phyloP scores from a whole-genome alignment of 2,113 vertebrate species.

The Oncorhynchus tshawytscha region DNA sequence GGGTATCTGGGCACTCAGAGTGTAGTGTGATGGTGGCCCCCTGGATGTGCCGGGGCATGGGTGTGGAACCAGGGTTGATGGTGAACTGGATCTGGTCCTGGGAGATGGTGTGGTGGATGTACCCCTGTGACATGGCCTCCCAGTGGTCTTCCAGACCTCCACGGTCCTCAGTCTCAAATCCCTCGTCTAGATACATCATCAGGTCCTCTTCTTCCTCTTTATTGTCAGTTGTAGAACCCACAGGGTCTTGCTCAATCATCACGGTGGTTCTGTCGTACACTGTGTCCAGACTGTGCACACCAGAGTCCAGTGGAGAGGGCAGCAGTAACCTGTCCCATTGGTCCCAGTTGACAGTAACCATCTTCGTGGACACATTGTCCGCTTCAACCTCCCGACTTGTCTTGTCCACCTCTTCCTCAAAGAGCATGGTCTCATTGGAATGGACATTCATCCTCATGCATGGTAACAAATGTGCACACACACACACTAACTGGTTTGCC shows the following conservation, averaged over 20 bases:
- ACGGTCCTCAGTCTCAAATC: background rate
- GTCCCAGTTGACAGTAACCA: background rate
- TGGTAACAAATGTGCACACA: background rate
- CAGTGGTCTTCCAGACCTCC: background rate
- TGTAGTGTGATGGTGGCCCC: background rate
- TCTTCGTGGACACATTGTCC: background rate
- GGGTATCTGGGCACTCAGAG: background rate
- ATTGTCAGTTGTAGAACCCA: background rate
- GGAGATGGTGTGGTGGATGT: background rate
- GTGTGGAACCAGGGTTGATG: slow-evolving; percentile 1
- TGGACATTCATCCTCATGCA: background rate
- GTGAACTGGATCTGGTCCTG: slow-evolving; percentile 2
- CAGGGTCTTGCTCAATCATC: background rate
- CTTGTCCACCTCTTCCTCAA: background rate
- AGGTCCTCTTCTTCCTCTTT: background rate
- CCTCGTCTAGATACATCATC: background rate
- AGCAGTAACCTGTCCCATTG: background rate
- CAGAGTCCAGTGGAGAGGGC: background rate
- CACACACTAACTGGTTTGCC: too few species aligned
- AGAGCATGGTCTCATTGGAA: background rate
- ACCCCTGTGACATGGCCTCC: background rate
- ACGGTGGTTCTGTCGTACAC: background rate
- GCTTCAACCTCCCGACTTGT: background rate
- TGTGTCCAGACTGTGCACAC: background rate
- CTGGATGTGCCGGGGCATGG: background rate